A percentile compares a stretch with the other conserved stretches of the same genome.
Conservation (phyloP, 2,113 vertebrate genomes). For the Oreochromis tanganicae region DNA sequence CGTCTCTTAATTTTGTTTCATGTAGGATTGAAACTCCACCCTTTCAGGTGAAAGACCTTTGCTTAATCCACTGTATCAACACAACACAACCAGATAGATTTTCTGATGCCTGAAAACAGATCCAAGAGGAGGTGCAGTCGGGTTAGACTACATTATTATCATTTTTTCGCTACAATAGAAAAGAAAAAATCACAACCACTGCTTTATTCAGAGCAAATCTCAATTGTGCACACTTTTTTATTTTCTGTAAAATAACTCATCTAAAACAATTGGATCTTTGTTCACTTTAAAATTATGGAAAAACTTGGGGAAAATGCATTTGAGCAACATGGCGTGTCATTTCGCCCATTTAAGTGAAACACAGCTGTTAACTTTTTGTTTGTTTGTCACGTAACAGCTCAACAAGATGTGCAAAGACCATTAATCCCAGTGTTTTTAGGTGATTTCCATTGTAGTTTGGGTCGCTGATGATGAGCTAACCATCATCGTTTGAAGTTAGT, state of each 20-base stretch:
- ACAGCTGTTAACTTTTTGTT: background rate
- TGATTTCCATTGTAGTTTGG: background rate
- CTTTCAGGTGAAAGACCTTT: accelerated
- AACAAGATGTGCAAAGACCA: background rate
- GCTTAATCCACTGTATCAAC: background rate
- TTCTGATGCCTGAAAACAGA: background rate
- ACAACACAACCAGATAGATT: accelerated
- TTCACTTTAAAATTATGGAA: background rate
- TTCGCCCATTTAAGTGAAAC: background rate
- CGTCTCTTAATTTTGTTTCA: background rate
- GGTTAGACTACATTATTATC: accelerated
- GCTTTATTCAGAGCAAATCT: background rate
- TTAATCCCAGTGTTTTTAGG: background rate
- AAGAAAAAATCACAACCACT: background rate
- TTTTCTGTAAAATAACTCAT: accelerated
- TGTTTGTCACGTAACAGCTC: background rate
- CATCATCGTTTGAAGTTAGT: background rate
- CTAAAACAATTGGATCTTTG: background rate
- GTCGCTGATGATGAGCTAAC: background rate
- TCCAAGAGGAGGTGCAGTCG: background rate
- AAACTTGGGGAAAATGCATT: background rate
- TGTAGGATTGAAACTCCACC: background rate
- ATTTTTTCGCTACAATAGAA: background rate
- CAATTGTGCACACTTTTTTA: background rate
- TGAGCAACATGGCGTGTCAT: background rate